A percentile compares a stretch with the other conserved stretches of the same genome.
Evolutionary conservation across 2,797 vertebrate genomes (phyloP).

Genomic region (Onychomys arenicola): DNA sequence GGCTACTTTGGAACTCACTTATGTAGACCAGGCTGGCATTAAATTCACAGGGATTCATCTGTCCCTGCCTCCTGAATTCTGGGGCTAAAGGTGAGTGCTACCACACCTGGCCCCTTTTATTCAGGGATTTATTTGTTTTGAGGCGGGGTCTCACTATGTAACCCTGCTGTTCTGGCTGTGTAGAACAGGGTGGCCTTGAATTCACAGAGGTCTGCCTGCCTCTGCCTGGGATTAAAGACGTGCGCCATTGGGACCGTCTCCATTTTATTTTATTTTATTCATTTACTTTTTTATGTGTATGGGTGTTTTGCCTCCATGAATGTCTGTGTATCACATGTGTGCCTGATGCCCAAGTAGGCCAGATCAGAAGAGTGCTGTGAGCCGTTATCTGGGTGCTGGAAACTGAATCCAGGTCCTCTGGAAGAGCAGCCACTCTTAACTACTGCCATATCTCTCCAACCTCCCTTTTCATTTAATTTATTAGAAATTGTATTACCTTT

Average conservation of each 20-base stretch:
- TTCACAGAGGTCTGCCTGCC: background rate
- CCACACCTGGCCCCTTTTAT: background rate
- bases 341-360: background rate
- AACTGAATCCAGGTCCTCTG: background rate
- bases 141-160: background rate
- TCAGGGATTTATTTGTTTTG: background rate
- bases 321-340: background rate
- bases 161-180: background rate
- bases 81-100: background rate
- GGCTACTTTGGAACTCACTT: background rate
- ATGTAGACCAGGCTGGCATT: background rate
- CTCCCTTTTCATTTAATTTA: background rate
- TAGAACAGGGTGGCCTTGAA: background rate
- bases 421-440: background rate
- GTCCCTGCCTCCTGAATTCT: background rate
- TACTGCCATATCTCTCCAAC: background rate
- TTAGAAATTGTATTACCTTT: background rate
- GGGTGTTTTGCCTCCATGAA: background rate
- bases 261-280: background rate
- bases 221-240: background rate
- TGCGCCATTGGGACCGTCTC: background rate
- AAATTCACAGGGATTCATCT: background rate
- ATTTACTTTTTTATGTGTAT: background rate
- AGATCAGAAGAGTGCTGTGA: background rate
- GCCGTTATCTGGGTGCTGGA: background rate